Evolutionary conservation across 1,140 invertebrate genomes (phyloP).

Genomic region (Drosophila elegans): DNA sequence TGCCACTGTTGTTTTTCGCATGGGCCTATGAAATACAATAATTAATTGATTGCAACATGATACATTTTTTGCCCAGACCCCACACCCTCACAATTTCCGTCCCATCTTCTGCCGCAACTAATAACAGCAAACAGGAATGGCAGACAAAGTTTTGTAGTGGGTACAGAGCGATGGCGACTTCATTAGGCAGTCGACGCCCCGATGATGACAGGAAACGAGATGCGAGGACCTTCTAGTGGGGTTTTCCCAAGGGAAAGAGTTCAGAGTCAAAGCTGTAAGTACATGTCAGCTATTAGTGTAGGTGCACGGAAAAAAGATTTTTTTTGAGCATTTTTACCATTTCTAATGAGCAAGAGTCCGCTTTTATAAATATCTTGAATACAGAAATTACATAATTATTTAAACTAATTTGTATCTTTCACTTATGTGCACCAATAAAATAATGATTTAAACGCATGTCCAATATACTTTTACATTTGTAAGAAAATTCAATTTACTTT

Average conservation of each 20-base stretch:
- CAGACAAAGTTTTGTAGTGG: slow-evolving; percentile 43
- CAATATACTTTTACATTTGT: too few relatives aligned
- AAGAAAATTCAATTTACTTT: too few relatives aligned
- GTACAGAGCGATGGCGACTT: slow-evolving; percentile 47
- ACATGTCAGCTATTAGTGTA: slow-evolving; percentile 21
- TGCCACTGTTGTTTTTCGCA: slow-evolving; percentile 3
- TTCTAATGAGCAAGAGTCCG: too few relatives aligned
- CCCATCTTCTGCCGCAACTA: slow-evolving; percentile 1
- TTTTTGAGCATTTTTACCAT: not conserved
- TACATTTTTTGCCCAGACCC: slow-evolving; percentile 27
- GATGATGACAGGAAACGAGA: slow-evolving; percentile 4
- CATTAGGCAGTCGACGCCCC: slow-evolving; percentile 31
- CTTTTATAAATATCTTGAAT: too few relatives aligned
- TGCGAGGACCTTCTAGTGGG: not conserved
- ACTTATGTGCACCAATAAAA: too few relatives aligned
- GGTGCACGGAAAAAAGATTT: not conserved
- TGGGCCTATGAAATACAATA: slow-evolving; percentile 58
- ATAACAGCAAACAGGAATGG: slow-evolving; percentile 27
- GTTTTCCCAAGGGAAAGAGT: slow-evolving; percentile 2
- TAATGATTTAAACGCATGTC: too few relatives aligned
- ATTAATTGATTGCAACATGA: slow-evolving; percentile 70
- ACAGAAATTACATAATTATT: too few relatives aligned
- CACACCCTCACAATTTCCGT: not conserved
- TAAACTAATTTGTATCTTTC: too few relatives aligned
- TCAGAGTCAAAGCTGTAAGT: slow-evolving; percentile 29